Conservation (phyloP, 2,888 invertebrate genomes). For the Tenthredo scrophulariae region DNA sequence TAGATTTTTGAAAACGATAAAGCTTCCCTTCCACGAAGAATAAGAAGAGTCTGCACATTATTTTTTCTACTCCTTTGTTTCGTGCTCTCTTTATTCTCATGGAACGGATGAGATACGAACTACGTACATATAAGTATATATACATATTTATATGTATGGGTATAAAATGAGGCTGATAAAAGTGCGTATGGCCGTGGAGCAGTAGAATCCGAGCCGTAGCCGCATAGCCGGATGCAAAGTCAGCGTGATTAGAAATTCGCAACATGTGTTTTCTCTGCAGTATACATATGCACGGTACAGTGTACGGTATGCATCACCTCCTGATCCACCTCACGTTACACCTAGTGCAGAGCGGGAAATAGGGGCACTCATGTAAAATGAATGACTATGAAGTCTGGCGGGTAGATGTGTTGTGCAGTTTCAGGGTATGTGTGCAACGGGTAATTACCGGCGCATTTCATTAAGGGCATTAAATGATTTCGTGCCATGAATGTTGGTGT, state of each 20-base stretch:
- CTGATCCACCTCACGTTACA: conserved; percentile 58
- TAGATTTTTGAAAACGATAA: neutral
- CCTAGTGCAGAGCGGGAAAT: conserved; percentile 50
- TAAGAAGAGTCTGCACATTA: neutral
- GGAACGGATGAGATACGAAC: neutral
- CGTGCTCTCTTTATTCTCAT: neutral
- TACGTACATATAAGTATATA: neutral
- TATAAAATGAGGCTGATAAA: neutral
- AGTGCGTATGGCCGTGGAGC: neutral
- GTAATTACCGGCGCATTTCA: conserved; percentile 70
- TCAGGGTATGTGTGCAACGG: conserved; percentile 54
- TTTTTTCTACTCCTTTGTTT: neutral
- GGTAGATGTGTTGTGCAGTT: neutral
- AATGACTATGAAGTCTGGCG: conserved; percentile 62
- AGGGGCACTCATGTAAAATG: conserved; percentile 69
- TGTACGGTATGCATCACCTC: conserved; percentile 64
- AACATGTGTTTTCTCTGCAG: conserved; percentile 65
- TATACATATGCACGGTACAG: neutral
- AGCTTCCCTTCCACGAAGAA: neutral
- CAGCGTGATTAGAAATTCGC: conserved; percentile 43
- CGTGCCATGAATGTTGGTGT: conserved; percentile 65
- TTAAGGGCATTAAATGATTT: conserved; percentile 72
- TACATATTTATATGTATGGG: neutral
- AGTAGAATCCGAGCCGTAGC: conserved; percentile 7
- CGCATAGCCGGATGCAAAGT: conserved; percentile 7